A percentile compares a stretch with the other conserved stretches of the same genome.
Evolutionary conservation across 2,888 invertebrate species (phyloP).

Genomic region (Blastobasis adustella): DNA sequence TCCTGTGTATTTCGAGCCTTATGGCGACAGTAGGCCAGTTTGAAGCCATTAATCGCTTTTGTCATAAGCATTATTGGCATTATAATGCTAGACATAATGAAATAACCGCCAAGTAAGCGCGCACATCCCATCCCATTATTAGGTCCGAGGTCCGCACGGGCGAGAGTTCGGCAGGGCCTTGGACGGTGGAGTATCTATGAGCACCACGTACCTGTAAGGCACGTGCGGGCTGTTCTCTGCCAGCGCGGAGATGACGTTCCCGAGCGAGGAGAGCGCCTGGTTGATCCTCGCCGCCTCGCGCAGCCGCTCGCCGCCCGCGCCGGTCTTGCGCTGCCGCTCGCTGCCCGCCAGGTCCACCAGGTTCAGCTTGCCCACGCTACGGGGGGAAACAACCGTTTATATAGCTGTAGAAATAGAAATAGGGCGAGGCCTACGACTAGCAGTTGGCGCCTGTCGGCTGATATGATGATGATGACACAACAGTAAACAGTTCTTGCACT

Average conservation of each 20-base stretch:
- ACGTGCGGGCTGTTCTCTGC: conserved; percentile 96
- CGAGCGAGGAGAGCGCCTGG: conserved; percentile 95
- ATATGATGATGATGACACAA: not conserved
- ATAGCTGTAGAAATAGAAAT: not conserved
- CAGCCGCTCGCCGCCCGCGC: conserved; percentile 92
- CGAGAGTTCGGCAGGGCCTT: too few species aligned
- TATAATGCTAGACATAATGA: too few species aligned
- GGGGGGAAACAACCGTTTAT: not conserved
- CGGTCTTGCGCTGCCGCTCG: conserved; percentile 97
- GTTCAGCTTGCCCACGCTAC: conserved; percentile 94
- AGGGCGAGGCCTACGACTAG: not conserved
- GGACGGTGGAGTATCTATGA: too few species aligned
- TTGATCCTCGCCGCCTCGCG: conserved; percentile 99
- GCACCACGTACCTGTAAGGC: conserved; percentile 81
- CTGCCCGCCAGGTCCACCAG: conserved; percentile 98
- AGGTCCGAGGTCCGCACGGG: too few species aligned
- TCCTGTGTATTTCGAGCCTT: too few species aligned
- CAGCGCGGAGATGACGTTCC: conserved; percentile 98
- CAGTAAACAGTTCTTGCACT: too few species aligned
- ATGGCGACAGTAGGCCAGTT: too few species aligned
- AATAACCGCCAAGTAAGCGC: too few species aligned
- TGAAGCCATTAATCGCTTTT: too few species aligned
- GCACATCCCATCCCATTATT: too few species aligned
- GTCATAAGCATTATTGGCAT: too few species aligned
- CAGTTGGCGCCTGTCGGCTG: not conserved